Evolutionary conservation across 2,888 invertebrate species (phyloP), one percentile per base, ranked within the genome.

Genomic region (Homarus gammarus): DNA sequence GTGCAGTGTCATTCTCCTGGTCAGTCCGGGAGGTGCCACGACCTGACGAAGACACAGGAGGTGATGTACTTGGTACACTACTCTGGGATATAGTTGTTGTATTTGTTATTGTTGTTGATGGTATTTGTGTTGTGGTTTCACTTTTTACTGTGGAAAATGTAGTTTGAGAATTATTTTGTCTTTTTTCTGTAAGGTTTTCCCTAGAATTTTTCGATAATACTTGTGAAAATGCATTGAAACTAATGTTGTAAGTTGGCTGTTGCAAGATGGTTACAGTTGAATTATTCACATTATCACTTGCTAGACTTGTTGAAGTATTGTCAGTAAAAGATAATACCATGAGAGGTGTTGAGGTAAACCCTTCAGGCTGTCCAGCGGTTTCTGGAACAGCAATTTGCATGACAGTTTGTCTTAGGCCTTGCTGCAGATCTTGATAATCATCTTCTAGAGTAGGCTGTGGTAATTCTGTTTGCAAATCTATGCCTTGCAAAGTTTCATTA

Each of bases 111-210:
- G 22, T 27, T 27, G 64, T 64, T 49, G 15, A 15, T 49, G 49
- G 49, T 8, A 49, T 49, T 49, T 49, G 49, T 49, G 49, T 49
- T 49, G 49, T 49, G 49, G 49, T 49, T 1, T 49, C 56, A 56
- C 56, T 56, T 22, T 15, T 56, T 18, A 1, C 56, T 1, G 15
- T 56, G 22, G 18, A 56, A 56, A 56, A 56, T 56, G 12, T 1
- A 56, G n/a, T 64, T 8, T 64, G n/a, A 64, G 27, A 64, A 22
- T 64, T 27, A 8, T 49, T 56, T 78, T 78, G 78, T 56, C 56
- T 79, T 56, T 8, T 31, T 77, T 51, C 31, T 15, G 31, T n/a
- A 27, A 15, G 8, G 38, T 36, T 38, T 38, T 64, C 38, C 10
- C n/a, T 38, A 51, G 22, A 38, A 36, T 36, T 36, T 18, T 61